Percentiles rank a stretch among this genome's conserved stretches.
Evolutionary conservation across 2,888 invertebrate genomes (phyloP).

Genomic region (Eugnorisma glareosa): DNA sequence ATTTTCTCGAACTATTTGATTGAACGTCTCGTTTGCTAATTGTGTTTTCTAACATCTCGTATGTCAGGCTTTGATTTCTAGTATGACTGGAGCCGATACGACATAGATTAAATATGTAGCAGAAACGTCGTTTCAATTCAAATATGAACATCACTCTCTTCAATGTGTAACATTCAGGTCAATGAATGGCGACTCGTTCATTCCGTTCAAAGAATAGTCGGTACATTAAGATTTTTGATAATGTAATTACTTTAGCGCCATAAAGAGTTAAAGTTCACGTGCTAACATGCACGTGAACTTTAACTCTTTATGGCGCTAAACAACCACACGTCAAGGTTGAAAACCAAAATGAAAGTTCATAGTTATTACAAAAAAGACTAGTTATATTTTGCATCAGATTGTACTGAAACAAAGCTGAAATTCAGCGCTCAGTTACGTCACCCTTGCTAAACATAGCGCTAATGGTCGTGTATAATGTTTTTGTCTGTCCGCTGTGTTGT

Average conservation of each 20-base stretch:
- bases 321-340: background rate
- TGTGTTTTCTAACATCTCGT: background rate
- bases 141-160: background rate
- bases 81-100: background rate
- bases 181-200: background rate
- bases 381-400: background rate
- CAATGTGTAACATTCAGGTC: background rate
- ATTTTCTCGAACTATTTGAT: background rate
- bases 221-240: background rate
- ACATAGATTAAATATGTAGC: no score
- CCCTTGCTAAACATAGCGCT: background rate
- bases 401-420: background rate
- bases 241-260: background rate
- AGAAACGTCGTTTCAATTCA: background rate
- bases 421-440: background rate
- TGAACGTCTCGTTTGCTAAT: background rate
- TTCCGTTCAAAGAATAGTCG: background rate
- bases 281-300: no score
- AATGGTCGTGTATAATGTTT: background rate
- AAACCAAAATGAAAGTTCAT: background rate
- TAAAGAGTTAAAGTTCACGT: background rate
- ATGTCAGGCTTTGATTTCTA: background rate
- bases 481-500: background rate
- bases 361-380: background rate
- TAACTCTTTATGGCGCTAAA: no score